phyloP scores from a whole-genome alignment of 2,888 invertebrate species.

The Sesamia inferens region DNA sequence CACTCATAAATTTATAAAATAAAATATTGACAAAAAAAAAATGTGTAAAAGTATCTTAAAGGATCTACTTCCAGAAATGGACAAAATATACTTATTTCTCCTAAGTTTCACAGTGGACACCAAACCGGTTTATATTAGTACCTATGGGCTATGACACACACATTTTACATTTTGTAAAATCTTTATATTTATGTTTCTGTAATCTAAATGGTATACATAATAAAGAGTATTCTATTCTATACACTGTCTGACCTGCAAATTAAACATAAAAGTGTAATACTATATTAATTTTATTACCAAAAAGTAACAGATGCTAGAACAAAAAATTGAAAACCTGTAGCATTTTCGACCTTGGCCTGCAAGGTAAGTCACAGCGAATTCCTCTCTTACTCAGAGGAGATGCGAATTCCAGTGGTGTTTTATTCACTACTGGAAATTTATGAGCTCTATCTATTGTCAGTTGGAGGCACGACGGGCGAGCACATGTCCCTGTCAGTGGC shows the following conservation, averaged over 20 bases:
- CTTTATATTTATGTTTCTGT: no score
- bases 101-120: background rate
- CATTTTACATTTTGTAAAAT: no score
- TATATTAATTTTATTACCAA: background rate
- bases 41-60: background rate
- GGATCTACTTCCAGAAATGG: background rate
- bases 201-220: no score
- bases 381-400: background rate
- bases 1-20: background rate
- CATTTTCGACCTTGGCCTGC: background rate
- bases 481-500: constrained; percentile 92
- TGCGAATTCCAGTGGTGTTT: background rate
- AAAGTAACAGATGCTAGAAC: background rate
- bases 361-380: background rate
- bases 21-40: no score
- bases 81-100: no score
- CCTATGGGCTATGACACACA: background rate
- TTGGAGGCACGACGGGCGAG: constrained; percentile 96
- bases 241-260: background rate
- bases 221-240: no score
- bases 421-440: background rate
- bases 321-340: background rate
- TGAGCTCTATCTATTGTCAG: constrained; percentile 79
- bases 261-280: no score
- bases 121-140: background rate